Percentiles rank a stretch among this genome's conserved stretches.
phyloP scores from a whole-genome alignment of 2,888 invertebrate species.

The Drosophila macrospina region DNA sequence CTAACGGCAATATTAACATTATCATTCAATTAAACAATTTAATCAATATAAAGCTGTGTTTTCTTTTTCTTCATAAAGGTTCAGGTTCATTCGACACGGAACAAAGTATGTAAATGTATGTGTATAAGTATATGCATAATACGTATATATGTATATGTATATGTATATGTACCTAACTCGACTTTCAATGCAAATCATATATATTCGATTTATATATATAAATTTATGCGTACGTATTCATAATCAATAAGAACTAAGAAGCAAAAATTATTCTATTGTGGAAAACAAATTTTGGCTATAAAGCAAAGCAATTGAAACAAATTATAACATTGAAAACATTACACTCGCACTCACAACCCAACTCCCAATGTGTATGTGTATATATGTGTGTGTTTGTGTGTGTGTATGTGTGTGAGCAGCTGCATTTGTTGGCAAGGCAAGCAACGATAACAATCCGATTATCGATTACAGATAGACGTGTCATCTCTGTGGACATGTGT shows the following conservation, averaged over 20 bases:
- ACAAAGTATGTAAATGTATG: constrained; percentile 37
- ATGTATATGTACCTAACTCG: constrained; percentile 37
- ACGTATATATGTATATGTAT: constrained; percentile 40
- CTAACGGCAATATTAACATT: constrained; percentile 56
- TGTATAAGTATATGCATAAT: constrained; percentile 47
- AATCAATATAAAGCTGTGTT: constrained; percentile 74
- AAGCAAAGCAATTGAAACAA: constrained; percentile 72
- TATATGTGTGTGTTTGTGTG: constrained; percentile 36
- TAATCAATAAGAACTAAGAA: constrained; percentile 65
- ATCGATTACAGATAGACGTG: constrained; percentile 42
- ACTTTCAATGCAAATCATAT: constrained; percentile 33
- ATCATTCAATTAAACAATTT: constrained; percentile 65
- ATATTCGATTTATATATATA: constrained; percentile 18
- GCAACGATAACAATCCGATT: constrained; percentile 63
- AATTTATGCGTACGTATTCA: constrained; percentile 33
- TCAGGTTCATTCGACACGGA: constrained; percentile 38
- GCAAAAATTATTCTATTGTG: constrained; percentile 74
- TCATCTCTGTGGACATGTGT: constrained; percentile 32
- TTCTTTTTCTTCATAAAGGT: constrained; percentile 37
- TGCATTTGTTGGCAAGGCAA: constrained; percentile 77
- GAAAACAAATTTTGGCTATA: constrained; percentile 79
- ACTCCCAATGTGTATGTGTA: constrained; percentile 46
- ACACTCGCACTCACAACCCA: constrained; percentile 59
- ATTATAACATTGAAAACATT: constrained; percentile 57
- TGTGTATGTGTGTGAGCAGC: constrained; percentile 58